Evolutionary conservation across 35 echinoderm and acorn worm genomes (phyloP).

Genomic region (Heliocidaris erythrogramma): DNA sequence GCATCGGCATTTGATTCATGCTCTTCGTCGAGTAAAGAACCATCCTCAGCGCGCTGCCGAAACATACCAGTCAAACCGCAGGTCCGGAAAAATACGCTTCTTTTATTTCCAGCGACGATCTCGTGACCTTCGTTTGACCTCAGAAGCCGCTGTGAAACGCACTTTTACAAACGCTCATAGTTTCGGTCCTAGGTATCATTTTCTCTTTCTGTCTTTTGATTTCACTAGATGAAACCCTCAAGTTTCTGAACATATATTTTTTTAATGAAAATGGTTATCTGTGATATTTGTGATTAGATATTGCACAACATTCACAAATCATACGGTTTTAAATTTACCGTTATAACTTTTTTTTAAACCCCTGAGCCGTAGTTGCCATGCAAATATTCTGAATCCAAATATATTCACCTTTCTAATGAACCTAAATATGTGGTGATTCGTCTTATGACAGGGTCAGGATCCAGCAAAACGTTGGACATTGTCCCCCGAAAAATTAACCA

Average conservation of each 20-base stretch:
- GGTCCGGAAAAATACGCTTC: not conserved
- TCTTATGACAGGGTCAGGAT: conserved; percentile 14
- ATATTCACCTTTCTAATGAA: not conserved
- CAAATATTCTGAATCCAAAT: not conserved
- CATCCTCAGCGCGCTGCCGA: too few species aligned
- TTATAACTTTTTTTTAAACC: not conserved
- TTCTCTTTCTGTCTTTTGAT: not conserved
- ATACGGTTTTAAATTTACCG: not conserved
- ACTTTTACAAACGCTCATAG: not conserved
- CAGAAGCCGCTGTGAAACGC: not conserved
- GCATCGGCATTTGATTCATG: too few species aligned
- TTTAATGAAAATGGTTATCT: not conserved
- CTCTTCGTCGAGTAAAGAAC: too few species aligned
- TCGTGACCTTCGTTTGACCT: conserved; percentile 22
- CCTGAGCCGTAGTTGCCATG: not conserved
- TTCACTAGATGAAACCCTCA: not conserved
- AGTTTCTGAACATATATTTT: not conserved
- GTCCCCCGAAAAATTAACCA: not conserved
- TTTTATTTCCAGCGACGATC: not conserved
- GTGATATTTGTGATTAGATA: not conserved
- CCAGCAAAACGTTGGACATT: not conserved
- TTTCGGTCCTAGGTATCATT: not conserved
- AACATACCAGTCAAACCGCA: conserved; percentile 19
- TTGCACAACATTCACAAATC: not conserved
- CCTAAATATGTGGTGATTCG: not conserved